Evolutionary conservation across 2,888 invertebrate species (phyloP).

Genomic region (Amphipyra tragopoginis): DNA sequence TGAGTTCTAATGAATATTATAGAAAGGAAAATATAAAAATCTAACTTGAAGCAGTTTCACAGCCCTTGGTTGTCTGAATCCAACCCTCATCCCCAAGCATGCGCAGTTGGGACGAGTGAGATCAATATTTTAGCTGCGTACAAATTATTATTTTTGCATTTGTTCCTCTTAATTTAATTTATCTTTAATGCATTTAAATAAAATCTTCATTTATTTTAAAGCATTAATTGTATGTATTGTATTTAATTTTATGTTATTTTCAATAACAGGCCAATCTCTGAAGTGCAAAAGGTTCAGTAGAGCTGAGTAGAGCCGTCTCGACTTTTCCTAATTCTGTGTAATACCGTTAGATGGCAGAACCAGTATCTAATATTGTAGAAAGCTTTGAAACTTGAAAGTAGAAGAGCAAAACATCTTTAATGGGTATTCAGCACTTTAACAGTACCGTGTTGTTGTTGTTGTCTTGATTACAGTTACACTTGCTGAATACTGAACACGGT

Average conservation of each 20-base stretch:
- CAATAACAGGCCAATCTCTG: background rate
- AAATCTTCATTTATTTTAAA: background rate
- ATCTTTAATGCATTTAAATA: background rate
- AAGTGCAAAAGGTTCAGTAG: constrained; percentile 1
- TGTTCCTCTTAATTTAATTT: background rate
- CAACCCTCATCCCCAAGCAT: constrained; percentile 60
- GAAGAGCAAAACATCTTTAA: constrained; percentile 9
- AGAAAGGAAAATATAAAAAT: constrained; percentile 47
- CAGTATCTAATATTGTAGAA: constrained; percentile 12
- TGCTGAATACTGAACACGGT: constrained; percentile 9
- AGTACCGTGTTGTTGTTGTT: constrained; percentile 11
- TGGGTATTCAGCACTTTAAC: constrained; percentile 3
- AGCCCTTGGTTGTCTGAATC: constrained; percentile 66
- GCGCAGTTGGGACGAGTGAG: constrained; percentile 58
- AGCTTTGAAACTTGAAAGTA: background rate
- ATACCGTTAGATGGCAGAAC: constrained; percentile 44
- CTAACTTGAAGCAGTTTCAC: constrained; percentile 68
- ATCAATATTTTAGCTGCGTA: constrained; percentile 65
- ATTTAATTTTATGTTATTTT: background rate
- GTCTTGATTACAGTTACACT: constrained; percentile 23
- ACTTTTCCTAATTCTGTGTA: constrained; percentile 13
- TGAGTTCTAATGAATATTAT: constrained; percentile 13
- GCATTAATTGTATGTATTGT: background rate
- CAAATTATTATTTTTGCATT: constrained; percentile 21
- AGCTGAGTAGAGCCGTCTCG: constrained; percentile 11